Evolutionary conservation across 2,113 vertebrate genomes (phyloP), one percentile per base, ranked within the genome.

Genomic region (Alethe castanea): DNA sequence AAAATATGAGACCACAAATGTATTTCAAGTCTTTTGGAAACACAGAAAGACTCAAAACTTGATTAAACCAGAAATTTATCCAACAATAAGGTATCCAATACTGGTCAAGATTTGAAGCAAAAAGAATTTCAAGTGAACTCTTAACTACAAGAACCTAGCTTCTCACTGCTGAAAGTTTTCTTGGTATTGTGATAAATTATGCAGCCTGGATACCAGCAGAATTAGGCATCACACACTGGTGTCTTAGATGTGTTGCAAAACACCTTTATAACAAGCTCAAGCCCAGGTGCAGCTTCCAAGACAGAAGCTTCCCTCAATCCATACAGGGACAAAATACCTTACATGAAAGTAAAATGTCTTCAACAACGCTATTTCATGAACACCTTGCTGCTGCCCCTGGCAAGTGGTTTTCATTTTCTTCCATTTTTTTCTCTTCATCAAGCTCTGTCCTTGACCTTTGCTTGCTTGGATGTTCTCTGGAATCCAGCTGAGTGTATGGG

Each of bases 11-110:
- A 62, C 42, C 16, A 42, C 31, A 81, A 62, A 42, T 28, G 12
- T 0, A 44, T 35, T 76, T 42, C 31, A 69, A 28, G 26, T 61
- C 0, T 1, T 42, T 23, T 16, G 50, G 47, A 95, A 84, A 86
- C 1, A 45, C 0, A 0, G 25, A 19, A 66, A 71, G 5, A 40
- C 29, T 64, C n/a, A 76, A 52, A 67, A 64, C 8, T 40, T 35
- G 19, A 60, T 17, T n/a, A 91, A 84, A 53, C 12, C 24, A 81
- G 40, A 77, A 84, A 72, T 44, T 52, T 48, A 31, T 38, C 24
- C 28, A 61, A 85, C 20, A 45, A 6, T 38, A 35, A 69, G 11
- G 36, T 35, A 82, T 12, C 31, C 33, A 79, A n/a, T 17, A 38
- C 5, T 12, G 6, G n/a, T 36, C 24, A 67, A 76, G 54, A 82